A percentile compares a stretch with the other conserved stretches of the same genome.
Evolutionary conservation across 37 sponge, comb jelly and placozoan genomes (phyloP).

Genomic region (Dysidea cf. avara): DNA sequence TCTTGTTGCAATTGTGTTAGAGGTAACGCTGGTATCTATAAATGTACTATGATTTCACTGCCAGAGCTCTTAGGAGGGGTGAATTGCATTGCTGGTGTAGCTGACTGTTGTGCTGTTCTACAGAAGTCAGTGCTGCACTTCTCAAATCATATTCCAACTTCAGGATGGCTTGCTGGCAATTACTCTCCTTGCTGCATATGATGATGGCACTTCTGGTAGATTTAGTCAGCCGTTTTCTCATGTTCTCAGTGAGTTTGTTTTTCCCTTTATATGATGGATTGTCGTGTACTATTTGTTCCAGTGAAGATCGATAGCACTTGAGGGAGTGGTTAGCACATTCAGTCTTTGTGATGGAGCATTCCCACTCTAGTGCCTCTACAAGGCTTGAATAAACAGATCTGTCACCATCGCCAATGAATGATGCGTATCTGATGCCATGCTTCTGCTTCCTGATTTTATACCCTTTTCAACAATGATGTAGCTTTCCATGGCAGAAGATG

Average conservation of each 20-base stretch:
- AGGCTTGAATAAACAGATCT: conserved; percentile 37
- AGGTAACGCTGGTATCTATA: too few species aligned
- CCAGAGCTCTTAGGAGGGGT: too few species aligned
- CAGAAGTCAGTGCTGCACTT: conserved; percentile 44
- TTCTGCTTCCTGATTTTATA: conserved; percentile 24
- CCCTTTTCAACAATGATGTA: conserved; percentile 41
- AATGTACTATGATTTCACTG: too few species aligned
- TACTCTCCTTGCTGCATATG: conserved; percentile 27
- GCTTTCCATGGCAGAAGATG: conserved; percentile 40
- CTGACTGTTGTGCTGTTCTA: neutral
- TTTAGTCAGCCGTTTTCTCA: too few species aligned
- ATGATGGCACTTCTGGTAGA: too few species aligned
- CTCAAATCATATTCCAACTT: conserved; percentile 14
- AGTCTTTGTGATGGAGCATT: conserved; percentile 17
- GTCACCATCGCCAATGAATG: conserved; percentile 45
- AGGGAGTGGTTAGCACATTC: conserved; percentile 61
- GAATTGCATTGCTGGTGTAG: too few species aligned
- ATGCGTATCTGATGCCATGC: conserved; percentile 40
- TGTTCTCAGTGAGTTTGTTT: too few species aligned
- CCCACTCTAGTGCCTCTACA: conserved; percentile 30
- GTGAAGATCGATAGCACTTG: conserved; percentile 35
- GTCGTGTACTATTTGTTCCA: conserved; percentile 31
- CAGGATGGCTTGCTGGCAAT: neutral
- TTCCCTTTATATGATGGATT: too few species aligned
- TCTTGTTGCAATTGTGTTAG: too few species aligned